Evolutionary conservation across 1,140 invertebrate species (phyloP).

Genomic region (Eufriesea mexicana): DNA sequence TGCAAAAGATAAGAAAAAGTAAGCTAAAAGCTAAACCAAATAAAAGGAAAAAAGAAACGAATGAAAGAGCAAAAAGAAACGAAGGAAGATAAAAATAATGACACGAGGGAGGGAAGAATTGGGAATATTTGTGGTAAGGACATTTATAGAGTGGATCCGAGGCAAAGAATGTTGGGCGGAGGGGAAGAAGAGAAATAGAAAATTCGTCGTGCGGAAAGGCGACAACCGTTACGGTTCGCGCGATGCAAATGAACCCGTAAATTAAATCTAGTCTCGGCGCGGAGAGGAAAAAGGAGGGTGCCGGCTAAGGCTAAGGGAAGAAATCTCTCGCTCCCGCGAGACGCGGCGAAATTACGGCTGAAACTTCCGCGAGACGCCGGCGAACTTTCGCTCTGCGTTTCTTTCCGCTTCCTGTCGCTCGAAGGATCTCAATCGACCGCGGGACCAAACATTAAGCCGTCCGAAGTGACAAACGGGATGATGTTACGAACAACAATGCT

Average conservation of each 20-base stretch:
- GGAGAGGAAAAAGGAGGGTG: background rate
- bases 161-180: too few relatives aligned
- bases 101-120: background rate
- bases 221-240: constrained; percentile 43
- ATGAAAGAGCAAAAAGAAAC: background rate
- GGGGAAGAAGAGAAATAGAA: constrained; percentile 10
- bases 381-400: constrained; percentile 18
- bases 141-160: too few relatives aligned
- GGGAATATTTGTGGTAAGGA: background rate
- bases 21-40: too few relatives aligned
- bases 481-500: background rate
- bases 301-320: background rate
- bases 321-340: background rate
- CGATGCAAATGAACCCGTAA: constrained; percentile 66
- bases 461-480: background rate
- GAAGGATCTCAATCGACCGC: constrained; percentile 6
- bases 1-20: too few relatives aligned
- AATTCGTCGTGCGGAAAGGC: background rate
- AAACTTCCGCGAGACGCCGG: constrained; percentile 17
- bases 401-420: background rate
- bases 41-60: too few relatives aligned
- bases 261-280: constrained; percentile 60
- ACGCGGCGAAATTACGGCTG: constrained; percentile 16
- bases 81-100: background rate
- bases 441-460: background rate